Evolutionary conservation across 2,797 vertebrate species (phyloP), one percentile per base, ranked within the genome.

Genomic region (Microctenopoma steveboyesi): DNA sequence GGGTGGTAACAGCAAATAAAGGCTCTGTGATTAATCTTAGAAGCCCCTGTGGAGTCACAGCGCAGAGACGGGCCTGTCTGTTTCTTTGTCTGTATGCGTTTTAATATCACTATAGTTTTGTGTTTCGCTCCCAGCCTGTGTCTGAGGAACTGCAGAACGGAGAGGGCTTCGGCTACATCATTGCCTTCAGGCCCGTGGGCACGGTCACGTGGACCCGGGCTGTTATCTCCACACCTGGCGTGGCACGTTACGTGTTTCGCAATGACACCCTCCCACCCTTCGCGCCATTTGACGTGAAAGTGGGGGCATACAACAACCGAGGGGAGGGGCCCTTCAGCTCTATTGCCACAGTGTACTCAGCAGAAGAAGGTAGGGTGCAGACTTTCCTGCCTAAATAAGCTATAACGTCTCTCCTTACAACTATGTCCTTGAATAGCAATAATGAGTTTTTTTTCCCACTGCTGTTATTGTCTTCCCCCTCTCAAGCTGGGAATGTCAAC

Each of bases 251-350:
- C 0, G 91, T 96, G 59, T 97, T 96, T 51, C 93, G 95, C 78
- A 99, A 98, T 3, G 97, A 98, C 89, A 97, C 95, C 85, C 95
- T 98, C 70, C 76, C 94, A 8, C 95, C 97, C 1, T 98, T 98
- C 74, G 95, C 96, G 0, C 96, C 95, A 0, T 99, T 97, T 18
- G 94, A 98, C 46, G 95, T 97, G 74, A 97, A 97, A 85, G 97
- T 98, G 30, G 97, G 96, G 0, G 95, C 97, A 0, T 98, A 94
- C 79, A 99, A 99, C 92, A 96, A 97, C 75, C 93, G 96, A 27
- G 97, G 97, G 3, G 96, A 97, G 84, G 97, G 97, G n/a, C 97
- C 97, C 0, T 99, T 97, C 85, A 99, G 97, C 82, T 91, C 96
- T 0, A 95, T 97, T 11, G 90, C 91, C 63, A 94, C 93, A 0